phyloP scores from a whole-genome alignment of 2,113 vertebrate genomes.

The Rhabdornis inornatus region DNA sequence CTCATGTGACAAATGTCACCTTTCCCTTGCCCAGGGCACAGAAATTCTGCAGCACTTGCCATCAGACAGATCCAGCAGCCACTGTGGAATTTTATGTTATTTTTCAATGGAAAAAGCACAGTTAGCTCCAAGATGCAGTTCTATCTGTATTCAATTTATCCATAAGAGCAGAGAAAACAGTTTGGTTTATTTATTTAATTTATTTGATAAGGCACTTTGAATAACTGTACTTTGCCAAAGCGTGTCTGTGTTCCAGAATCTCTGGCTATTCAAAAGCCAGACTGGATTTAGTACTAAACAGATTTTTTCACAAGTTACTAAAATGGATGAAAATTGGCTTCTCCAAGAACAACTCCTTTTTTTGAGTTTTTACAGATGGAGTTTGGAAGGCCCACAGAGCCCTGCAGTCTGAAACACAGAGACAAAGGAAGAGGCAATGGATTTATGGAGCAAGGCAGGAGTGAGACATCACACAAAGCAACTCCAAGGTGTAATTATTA shows the following conservation, averaged over 20 bases:
- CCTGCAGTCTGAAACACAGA: background rate
- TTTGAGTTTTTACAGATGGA: slow-evolving; percentile 53
- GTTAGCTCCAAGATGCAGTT: background rate
- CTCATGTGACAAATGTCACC: background rate
- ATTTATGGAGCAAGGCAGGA: background rate
- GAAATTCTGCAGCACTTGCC: background rate
- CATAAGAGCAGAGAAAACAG: background rate
- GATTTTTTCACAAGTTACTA: slow-evolving; percentile 59
- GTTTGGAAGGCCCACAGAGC: slow-evolving; percentile 44
- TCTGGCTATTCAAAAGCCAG: slow-evolving; percentile 36
- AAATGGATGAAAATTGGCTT: slow-evolving; percentile 56
- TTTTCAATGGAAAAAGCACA: background rate
- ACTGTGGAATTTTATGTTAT: background rate
- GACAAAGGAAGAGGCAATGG: slow-evolving; percentile 14
- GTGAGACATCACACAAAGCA: background rate
- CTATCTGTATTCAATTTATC: background rate
- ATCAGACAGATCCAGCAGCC: background rate
- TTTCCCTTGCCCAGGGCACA: background rate
- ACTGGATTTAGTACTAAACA: slow-evolving; percentile 59
- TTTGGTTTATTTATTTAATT: slow-evolving; percentile 42
- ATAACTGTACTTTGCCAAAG: slow-evolving; percentile 12
- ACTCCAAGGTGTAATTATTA: background rate
- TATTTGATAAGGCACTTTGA: slow-evolving; percentile 40
- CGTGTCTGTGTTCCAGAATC: slow-evolving; percentile 42
- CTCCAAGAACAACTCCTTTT: slow-evolving; percentile 37